A percentile compares a stretch with the other conserved stretches of the same genome.
Conservation (phyloP, 2,797 vertebrate species). For the Anguilla megastoma region DNA sequence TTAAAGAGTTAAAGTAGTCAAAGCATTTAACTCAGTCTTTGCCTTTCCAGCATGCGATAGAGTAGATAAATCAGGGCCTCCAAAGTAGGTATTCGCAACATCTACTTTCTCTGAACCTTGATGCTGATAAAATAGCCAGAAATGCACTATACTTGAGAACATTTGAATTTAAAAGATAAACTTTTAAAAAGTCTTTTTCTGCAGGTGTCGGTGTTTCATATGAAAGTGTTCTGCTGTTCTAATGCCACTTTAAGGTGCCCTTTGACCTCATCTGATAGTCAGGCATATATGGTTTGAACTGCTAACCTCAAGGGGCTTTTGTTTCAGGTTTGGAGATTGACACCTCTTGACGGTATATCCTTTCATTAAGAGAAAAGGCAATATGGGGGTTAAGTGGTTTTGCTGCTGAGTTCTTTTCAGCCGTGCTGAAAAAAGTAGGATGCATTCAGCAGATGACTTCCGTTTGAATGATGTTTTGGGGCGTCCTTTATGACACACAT, state of each 20-base stretch:
- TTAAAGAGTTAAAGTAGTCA: not conserved
- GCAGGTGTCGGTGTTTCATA: not conserved
- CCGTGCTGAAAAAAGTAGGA: not conserved
- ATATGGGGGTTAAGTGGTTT: constrained; percentile 15
- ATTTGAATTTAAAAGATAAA: not conserved
- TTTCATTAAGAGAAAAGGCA: not conserved
- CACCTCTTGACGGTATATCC: not conserved
- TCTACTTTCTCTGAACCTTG: not conserved
- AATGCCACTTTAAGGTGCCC: not conserved
- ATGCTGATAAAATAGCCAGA: not conserved
- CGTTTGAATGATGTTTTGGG: constrained; percentile 15
- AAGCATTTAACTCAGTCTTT: not conserved
- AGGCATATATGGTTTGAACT: not conserved
- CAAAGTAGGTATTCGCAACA: not conserved
- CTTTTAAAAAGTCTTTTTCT: not conserved
- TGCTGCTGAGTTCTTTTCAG: not conserved
- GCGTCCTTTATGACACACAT: not conserved
- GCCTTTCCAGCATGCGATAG: not conserved
- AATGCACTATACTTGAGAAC: not conserved
- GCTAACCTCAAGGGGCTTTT: not conserved
- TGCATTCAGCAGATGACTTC: not conserved
- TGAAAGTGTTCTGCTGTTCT: not conserved
- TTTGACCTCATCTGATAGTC: not conserved
- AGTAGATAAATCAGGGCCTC: not conserved
- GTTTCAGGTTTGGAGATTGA: constrained; percentile 7